These are phyloP conservation scores for Oncorhynchus masou DNA, from an alignment of 2,113 vertebrate genomes.

Conservation along the genomic window DNA sequence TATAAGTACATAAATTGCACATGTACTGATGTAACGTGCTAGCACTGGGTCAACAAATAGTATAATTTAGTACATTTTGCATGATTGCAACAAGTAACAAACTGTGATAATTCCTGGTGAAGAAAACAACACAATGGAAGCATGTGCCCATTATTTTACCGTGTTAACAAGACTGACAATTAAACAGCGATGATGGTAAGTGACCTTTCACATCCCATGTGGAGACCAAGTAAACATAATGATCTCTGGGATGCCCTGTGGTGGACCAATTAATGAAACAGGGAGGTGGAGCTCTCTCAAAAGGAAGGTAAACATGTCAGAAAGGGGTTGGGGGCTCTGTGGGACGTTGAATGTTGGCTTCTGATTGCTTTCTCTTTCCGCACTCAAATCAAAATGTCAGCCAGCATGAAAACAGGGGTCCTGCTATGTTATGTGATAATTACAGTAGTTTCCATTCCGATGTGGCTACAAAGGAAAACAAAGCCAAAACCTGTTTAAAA, in stretches of 20 bases:
- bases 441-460: constrained; percentile 44
- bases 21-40: no score
- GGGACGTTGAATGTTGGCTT: constrained; percentile 45
- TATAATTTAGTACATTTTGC: no score
- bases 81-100: no score
- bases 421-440: constrained; percentile 60
- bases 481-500: constrained; percentile 1
- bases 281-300: constrained; percentile 19
- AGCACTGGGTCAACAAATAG: no score
- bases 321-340: constrained; percentile 53
- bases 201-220: constrained; percentile 25
- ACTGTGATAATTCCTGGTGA: no score
- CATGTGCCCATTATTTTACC: no score
- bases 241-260: constrained; percentile 23
- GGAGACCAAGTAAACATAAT: neutral
- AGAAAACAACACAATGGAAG: no score
- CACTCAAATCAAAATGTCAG: constrained; percentile 72
- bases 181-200: no score
- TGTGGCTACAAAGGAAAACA: neutral
- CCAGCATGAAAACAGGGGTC: constrained; percentile 58
- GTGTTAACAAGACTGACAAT: no score
- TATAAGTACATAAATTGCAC: no score
- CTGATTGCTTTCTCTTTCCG: constrained; percentile 70
- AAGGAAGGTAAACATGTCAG: constrained; percentile 63
- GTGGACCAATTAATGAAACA: constrained; percentile 26